phyloP scores from a whole-genome alignment of 2,888 invertebrate genomes.

The Hydroisotoma schaefferi region DNA sequence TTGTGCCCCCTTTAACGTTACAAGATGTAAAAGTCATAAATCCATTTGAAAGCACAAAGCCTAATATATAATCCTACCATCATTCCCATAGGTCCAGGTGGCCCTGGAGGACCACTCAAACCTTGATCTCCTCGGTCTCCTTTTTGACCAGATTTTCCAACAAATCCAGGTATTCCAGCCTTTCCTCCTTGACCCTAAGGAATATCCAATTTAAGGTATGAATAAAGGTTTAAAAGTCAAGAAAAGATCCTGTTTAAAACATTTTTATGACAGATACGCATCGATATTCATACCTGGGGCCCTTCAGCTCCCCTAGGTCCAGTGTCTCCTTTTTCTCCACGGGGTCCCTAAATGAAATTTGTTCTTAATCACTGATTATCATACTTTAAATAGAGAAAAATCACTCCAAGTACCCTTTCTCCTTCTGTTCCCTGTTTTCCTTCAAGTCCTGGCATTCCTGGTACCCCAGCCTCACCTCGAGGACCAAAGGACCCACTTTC shows the following conservation, averaged over 20 bases:
- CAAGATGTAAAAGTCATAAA: slow-evolving; percentile 47
- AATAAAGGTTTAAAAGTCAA: no score
- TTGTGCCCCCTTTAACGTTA: slow-evolving; percentile 53
- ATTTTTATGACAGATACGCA: no score
- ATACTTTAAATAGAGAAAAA: neutral
- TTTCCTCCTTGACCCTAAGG: slow-evolving; percentile 51
- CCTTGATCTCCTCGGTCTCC: slow-evolving; percentile 54
- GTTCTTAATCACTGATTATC: neutral
- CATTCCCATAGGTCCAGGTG: slow-evolving; percentile 49
- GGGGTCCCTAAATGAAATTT: slow-evolving; percentile 50
- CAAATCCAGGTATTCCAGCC: slow-evolving; percentile 53
- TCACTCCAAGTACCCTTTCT: slow-evolving; percentile 49
- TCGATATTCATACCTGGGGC: slow-evolving; percentile 30
- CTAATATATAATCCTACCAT: slow-evolving; percentile 44
- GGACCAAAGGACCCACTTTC: slow-evolving; percentile 56
- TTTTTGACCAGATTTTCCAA: slow-evolving; percentile 53
- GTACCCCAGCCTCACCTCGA: slow-evolving; percentile 49
- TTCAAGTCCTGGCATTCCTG: slow-evolving; percentile 54
- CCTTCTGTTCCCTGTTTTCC: slow-evolving; percentile 55
- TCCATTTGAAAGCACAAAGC: neutral
- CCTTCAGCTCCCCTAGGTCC: slow-evolving; percentile 50
- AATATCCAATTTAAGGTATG: no score
- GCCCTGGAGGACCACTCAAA: slow-evolving; percentile 53
- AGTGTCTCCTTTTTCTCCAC: slow-evolving; percentile 50
- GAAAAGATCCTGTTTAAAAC: no score